Base-by-base conservation (phyloP, 2,888 invertebrate genomes). In the Scaptomyza cyrtandrae region DNA sequence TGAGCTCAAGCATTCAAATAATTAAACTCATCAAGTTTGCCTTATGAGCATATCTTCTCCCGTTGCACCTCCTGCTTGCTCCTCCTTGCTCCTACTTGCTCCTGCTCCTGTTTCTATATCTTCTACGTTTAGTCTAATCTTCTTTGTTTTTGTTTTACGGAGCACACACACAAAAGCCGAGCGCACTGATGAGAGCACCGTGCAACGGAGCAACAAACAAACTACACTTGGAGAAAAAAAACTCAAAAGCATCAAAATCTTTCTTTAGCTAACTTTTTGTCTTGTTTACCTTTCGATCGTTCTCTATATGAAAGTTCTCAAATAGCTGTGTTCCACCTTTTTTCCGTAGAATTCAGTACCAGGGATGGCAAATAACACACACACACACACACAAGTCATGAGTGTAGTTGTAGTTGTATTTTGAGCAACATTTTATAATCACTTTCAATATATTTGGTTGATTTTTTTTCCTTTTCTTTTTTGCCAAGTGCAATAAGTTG, bases 1-100 rank as follows among this genome's bases (percentile, higher is more conserved):
- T 66, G 61, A 69, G 81, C 78, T 75, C 72, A 83, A 71, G 88
- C 86, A 88, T 79, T 80, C 84, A 90, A 90, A 88, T 90, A 90
- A 90, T 90, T 90, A 90, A 90, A 90, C 81, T 89, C 85, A 90
- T 90, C 88, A 90, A 78, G 82, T 79, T 80, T 80, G 81, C 75
- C 77, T 74, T 74, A 75, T 88, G 74, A 75, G 75, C 78, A 73
- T 77, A 24, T 24, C 24, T 77, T 67, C 75, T 74, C 48, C 35
- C n/a, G 16, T 10, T 14, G 50, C 54, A 13, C 6, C 27, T n/a
- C 9, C 33, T 9, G 29, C 29, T 10, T 14, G 50, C 54, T 13
- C 6, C 27, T n/a, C 9, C 33, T 9, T 5, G 6, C 27, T n/a
- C 9, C 33, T 9, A 7, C 29, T n/a, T n/a, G 5, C 48, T 16